Base-by-base conservation (phyloP, 2,797 vertebrate species). In the Mus spretus region DNA sequence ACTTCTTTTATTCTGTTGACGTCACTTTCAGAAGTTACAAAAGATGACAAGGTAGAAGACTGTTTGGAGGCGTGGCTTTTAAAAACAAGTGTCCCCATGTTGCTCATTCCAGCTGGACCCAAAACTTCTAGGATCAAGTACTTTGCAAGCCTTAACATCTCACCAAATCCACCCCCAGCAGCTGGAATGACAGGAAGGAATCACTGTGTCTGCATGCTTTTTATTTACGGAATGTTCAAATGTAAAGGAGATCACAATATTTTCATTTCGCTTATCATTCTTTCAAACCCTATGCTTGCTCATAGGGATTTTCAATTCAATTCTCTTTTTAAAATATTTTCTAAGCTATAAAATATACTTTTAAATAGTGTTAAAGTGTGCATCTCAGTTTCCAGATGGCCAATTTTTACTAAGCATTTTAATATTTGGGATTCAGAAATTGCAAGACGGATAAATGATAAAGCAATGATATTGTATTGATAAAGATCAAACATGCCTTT, bases 151-250 rank as follows among this genome's bases (percentile, higher is more conserved):
- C 24, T 57, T 34, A 79, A 6, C 14, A 22, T 13, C 11, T 20
- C 0, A 4, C 3, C 28, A 22, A 34, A 61, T 22, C 31, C 20
- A 26, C 11, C 15, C 47, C 1, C 11, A 94, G 19, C 2, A 59
- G 11, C 74, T 70, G 61, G 6, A 4, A 28, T 34, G 34, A 50
- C 22, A 26, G 31, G 70, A 17, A 67, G 80, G 34, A 61, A n/a
- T 4, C 40, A 91, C 26, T 50, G 13, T 72, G 19, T 7, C 50
- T 79, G 10, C 2, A 24, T 50, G 78, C 3, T 53, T 40, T 91
- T 84, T 93, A 80, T 94, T 86, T 90, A 77, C 61, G 2, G 89
- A 28, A 34, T 77, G 79, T 95, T 96, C 19, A 80, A 89, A 95
- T 74, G 5, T 37, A 85, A 59, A 6, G 1, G 65, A 65, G 19